Evolutionary conservation across 37 sponge, comb jelly and placozoan genomes (phyloP).

Genomic region (Beroe ovata): DNA sequence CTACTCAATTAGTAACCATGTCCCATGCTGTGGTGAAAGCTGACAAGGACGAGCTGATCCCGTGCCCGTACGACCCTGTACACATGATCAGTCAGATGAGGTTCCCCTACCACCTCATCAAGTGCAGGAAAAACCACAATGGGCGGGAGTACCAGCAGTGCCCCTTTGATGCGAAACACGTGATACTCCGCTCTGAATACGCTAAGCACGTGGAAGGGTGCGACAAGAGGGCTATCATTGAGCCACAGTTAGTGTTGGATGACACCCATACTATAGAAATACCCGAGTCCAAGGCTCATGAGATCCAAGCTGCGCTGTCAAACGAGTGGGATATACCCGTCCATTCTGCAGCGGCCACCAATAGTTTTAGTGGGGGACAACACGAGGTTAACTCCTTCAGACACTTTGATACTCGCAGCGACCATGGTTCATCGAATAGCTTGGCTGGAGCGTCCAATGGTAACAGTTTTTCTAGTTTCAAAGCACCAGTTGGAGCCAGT

Average conservation of each 20-base stretch:
- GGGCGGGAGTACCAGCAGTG: slow-evolving; percentile 34
- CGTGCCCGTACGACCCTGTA: slow-evolving; percentile 87
- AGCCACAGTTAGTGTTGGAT: slow-evolving; percentile 35
- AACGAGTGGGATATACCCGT: slow-evolving; percentile 53
- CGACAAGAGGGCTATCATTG: slow-evolving; percentile 33
- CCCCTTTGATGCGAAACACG: slow-evolving; percentile 36
- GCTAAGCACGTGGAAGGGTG: not conserved
- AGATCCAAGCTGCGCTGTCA: not conserved
- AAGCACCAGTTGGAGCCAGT: too few relatives aligned
- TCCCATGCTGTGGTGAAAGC: slow-evolving; percentile 49
- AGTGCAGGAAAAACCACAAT: slow-evolving; percentile 74
- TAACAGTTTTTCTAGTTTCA: too few relatives aligned
- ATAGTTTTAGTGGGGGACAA: not conserved
- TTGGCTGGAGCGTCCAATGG: too few relatives aligned
- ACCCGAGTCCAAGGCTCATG: slow-evolving; percentile 2
- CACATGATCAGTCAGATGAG: slow-evolving; percentile 76
- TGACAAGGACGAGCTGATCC: slow-evolving; percentile 78
- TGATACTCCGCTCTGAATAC: not conserved
- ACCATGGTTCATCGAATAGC: too few relatives aligned
- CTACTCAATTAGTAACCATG: not conserved
- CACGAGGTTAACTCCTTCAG: slow-evolving; percentile 18
- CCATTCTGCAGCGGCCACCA: slow-evolving; percentile 39
- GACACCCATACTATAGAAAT: slow-evolving; percentile 1
- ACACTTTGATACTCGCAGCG: too few relatives aligned
- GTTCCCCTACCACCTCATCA: slow-evolving; percentile 84